phyloP scores from a whole-genome alignment of 2,888 invertebrate species.

The Drosophila conformis region DNA sequence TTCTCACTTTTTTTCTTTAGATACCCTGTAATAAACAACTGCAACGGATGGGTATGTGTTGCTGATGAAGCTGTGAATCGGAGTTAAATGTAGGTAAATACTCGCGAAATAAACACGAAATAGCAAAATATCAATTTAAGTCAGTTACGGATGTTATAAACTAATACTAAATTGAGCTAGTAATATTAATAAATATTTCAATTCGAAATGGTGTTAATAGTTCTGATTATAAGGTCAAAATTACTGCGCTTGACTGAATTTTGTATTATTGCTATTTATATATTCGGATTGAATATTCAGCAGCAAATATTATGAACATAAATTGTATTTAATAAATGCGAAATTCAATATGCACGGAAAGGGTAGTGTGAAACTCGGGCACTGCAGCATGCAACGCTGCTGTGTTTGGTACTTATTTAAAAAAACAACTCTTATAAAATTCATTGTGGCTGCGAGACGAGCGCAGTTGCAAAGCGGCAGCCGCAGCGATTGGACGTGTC shows the following conservation, averaged over 20 bases:
- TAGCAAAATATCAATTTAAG: background rate
- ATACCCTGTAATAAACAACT: constrained; percentile 14
- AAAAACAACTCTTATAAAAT: constrained; percentile 67
- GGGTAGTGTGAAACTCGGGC: constrained; percentile 27
- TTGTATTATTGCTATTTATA: background rate
- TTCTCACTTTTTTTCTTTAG: constrained; percentile 19
- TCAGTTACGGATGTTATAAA: background rate
- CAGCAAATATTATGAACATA: background rate
- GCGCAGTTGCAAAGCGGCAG: constrained; percentile 71
- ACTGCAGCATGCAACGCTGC: constrained; percentile 9
- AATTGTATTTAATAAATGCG: background rate
- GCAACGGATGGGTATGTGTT: constrained; percentile 1
- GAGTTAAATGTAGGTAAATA: background rate
- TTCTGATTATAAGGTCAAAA: background rate
- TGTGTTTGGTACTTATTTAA: constrained; percentile 28
- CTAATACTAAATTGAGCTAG: background rate
- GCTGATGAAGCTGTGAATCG: background rate
- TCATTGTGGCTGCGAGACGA: constrained; percentile 59
- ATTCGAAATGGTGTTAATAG: background rate
- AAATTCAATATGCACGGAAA: constrained; percentile 1
- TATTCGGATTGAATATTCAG: background rate
- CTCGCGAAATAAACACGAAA: background rate
- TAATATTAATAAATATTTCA: background rate
- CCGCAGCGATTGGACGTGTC: constrained; percentile 70
- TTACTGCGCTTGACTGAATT: background rate